Evolutionary conservation across 30 jellyfish, hydroid and myxozoan genomes (phyloP).

Genomic region (Cassiopea andromeda): DNA sequence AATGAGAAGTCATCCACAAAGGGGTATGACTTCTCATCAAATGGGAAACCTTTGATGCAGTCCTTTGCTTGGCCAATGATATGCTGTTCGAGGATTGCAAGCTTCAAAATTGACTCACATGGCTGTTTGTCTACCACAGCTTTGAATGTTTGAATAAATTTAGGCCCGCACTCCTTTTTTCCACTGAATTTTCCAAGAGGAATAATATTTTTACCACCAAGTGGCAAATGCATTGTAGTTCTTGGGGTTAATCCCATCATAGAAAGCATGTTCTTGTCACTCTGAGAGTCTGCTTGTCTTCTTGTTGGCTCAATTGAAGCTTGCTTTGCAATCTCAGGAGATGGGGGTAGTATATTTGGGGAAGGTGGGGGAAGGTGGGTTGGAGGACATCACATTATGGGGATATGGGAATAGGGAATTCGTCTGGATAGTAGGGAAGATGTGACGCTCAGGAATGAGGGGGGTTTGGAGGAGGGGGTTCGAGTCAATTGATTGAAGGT

Average conservation of each 20-base stretch:
- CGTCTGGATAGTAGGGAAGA: not conserved
- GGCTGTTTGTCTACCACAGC: slow-evolving; percentile 53
- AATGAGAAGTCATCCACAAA: slow-evolving; percentile 26
- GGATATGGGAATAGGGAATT: too few relatives aligned
- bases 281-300: slow-evolving; percentile 16
- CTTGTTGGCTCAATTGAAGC: not conserved
- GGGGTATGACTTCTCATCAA: slow-evolving; percentile 35
- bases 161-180: slow-evolving; percentile 30
- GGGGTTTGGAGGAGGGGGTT: slow-evolving; percentile 40
- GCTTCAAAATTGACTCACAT: slow-evolving; percentile 27
- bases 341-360: not conserved
- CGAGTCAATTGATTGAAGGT: slow-evolving; percentile 5
- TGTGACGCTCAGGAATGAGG: slow-evolving; percentile 25
- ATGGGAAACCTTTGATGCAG: slow-evolving; percentile 37
- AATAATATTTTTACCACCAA: slow-evolving; percentile 23
- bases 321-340: not conserved
- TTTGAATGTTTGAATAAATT: slow-evolving; percentile 15
- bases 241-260: not conserved
- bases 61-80: slow-evolving; percentile 29
- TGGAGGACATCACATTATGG: too few relatives aligned
- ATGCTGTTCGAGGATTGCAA: slow-evolving; percentile 52
- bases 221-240: not conserved
- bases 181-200: slow-evolving; percentile 33
- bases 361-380: too few relatives aligned
- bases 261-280: slow-evolving; percentile 7